Evolutionary conservation across 92 coral and sea anemone genomes (phyloP).

Genomic region (Zoanthus solanderi): DNA sequence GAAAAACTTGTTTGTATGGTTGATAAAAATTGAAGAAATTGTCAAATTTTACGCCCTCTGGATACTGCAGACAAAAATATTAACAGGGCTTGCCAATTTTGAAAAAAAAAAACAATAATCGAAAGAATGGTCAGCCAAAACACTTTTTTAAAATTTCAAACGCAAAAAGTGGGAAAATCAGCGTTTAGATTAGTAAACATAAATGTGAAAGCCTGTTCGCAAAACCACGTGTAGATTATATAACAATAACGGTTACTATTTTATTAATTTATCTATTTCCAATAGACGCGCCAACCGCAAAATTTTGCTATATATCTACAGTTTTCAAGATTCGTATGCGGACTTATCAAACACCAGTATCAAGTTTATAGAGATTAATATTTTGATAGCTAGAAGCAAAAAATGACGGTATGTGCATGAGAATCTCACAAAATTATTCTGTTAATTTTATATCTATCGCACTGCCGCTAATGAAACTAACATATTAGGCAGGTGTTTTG

Average conservation of each 20-base stretch:
- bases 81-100: background rate
- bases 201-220: background rate
- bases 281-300: background rate
- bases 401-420: background rate
- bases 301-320: background rate
- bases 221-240: background rate
- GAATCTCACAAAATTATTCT: background rate
- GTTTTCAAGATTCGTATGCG: too few species aligned
- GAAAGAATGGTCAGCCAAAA: background rate
- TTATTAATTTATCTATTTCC: conserved; percentile 10
- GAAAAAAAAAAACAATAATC: background rate
- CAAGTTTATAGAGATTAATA: background rate
- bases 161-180: background rate
- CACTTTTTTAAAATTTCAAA: background rate
- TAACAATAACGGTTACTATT: background rate
- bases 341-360: background rate
- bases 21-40: background rate
- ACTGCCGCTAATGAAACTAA: conserved; percentile 5
- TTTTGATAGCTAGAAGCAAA: too few species aligned
- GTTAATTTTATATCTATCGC: conserved; percentile 8
- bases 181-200: background rate
- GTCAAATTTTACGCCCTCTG: background rate
- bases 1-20: background rate
- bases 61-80: background rate
- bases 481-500: conserved; percentile 1